Evolutionary conservation across 2,797 vertebrate species (phyloP), one percentile per base, ranked within the genome.

Genomic region (Chaetophractus vellerosus): DNA sequence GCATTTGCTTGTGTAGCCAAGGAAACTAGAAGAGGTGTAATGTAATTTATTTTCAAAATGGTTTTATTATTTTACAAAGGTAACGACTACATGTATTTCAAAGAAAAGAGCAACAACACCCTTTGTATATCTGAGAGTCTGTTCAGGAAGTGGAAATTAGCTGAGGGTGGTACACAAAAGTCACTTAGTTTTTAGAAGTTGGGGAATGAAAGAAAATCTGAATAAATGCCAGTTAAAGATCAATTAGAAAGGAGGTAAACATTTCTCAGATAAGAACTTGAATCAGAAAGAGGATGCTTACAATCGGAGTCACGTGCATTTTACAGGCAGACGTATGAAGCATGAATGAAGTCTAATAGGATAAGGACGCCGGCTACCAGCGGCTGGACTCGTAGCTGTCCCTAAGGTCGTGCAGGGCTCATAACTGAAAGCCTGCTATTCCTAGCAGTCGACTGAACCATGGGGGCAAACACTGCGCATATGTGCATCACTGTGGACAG

Each of bases 11-110:
- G 18, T 6, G 52, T 12, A 55, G 18, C 52, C 52, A 55, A 55
- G 52, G 18, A 55, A 19, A 55, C 52, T 41, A 90, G 83, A 93
- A 76, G 16, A 59, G 48, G 71, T 69, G n/a, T 15, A 57, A 2
- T 36, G 75, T 21, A 36, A 64, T 61, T 91, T 85, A 80, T 71
- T 86, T 80, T 66, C 1, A 38, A 83, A 85, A 72, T 18, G 36
- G 18, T 28, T 87, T 66, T n/a, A 38, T 50, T 31, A 74, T 93
- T 94, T 96, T 86, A 55, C 59, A 90, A 89, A 84, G 41, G 14
- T 75, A 79, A 12, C n/a, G 26, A 83, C 15, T 21, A 78, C 28
- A 61, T 1, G 16, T 41, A 48, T 82, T 80, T 84, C 36, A 31
- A 68, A 81, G 66, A 75, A 55, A 36, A 87, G 19, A 76, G 11